Evolutionary conservation across 2,113 vertebrate species (phyloP).

Genomic region (Carassius gibelio): DNA sequence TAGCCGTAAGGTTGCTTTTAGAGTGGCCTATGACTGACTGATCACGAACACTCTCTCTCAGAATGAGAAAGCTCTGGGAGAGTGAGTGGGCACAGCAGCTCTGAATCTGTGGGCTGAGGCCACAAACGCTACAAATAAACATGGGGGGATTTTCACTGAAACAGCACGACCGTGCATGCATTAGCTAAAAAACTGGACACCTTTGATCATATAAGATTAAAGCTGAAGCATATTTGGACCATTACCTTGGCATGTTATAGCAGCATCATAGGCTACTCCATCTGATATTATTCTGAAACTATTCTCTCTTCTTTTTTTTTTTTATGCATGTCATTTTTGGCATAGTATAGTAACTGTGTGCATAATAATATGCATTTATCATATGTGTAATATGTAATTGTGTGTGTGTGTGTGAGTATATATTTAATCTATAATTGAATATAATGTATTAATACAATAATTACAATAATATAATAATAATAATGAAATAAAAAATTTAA

Average conservation of each 20-base stretch:
- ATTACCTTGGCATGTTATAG: neutral
- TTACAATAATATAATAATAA: no score
- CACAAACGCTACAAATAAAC: conserved; percentile 66
- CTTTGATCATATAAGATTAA: neutral
- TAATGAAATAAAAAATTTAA: no score
- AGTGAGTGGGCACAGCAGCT: conserved; percentile 63
- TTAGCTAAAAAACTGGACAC: neutral
- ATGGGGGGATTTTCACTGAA: conserved; percentile 58
- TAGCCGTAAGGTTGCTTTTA: conserved; percentile 45
- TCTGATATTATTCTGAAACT: neutral
- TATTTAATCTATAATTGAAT: no score
- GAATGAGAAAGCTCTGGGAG: conserved; percentile 42
- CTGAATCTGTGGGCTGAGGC: conserved; percentile 51
- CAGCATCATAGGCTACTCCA: neutral
- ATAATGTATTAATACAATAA: no score
- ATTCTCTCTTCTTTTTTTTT: neutral
- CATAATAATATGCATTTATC: no score
- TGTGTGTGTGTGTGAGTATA: no score
- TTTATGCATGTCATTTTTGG: neutral
- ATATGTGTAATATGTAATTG: no score
- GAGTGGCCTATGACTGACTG: conserved; percentile 34
- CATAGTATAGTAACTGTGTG: neutral
- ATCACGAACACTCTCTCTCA: conserved; percentile 46
- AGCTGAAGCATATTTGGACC: neutral
- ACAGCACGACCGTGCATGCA: neutral